Percentiles rank a stretch among this genome's conserved stretches.
These are phyloP conservation scores for Drosophila longiperda DNA, from an alignment of 2,888 invertebrate species.

Conservation along the genomic window DNA sequence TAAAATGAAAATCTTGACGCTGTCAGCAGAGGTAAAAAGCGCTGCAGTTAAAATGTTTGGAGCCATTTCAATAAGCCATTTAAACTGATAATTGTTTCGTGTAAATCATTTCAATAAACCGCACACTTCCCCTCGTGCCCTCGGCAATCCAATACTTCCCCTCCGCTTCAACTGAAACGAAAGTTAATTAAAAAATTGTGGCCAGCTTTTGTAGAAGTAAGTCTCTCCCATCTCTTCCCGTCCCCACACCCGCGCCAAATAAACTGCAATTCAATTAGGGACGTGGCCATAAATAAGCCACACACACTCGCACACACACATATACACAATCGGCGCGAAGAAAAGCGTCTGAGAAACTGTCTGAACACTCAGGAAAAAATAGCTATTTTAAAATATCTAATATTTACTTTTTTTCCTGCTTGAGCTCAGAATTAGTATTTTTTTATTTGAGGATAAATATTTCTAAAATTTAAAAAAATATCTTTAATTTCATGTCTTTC, in stretches of 20 bases:
- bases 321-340: constrained; percentile 8
- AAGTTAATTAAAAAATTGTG: constrained; percentile 81
- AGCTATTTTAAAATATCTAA: no score
- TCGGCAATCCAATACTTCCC: constrained; percentile 34
- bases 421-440: no score
- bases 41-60: constrained; percentile 52
- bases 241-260: constrained; percentile 55
- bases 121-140: background rate
- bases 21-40: constrained; percentile 18
- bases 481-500: no score
- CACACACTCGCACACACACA: constrained; percentile 26
- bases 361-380: background rate
- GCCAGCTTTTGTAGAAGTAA: constrained; percentile 68
- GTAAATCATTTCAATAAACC: constrained; percentile 67
- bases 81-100: constrained; percentile 78
- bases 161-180: constrained; percentile 41
- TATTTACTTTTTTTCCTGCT: no score
- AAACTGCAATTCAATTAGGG: constrained; percentile 81
- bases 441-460: no score
- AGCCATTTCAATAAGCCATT: constrained; percentile 77
- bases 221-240: background rate
- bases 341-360: background rate
- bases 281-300: constrained; percentile 72
- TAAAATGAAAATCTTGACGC: constrained; percentile 73
- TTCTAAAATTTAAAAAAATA: no score